Percentiles rank a stretch among this genome's conserved stretches.
These are phyloP conservation scores for Grus americana DNA, from an alignment of 2,113 vertebrate genomes.

Conservation along the genomic window DNA sequence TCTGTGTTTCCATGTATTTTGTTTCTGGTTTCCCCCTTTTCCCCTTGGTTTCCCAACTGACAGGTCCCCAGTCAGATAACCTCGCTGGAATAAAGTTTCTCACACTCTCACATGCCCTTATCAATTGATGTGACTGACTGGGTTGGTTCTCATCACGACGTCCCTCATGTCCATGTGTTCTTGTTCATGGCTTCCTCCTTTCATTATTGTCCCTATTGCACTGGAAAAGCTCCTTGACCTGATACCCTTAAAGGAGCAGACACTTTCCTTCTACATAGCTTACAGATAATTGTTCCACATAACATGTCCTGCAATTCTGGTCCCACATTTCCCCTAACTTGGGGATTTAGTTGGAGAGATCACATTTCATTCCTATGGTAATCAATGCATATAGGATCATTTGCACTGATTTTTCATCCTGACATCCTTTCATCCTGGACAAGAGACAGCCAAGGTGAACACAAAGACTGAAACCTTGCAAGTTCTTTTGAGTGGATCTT, in stretches of 20 bases:
- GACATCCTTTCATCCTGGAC: too few relatives aligned
- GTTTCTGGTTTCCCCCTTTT: neutral
- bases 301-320: neutral
- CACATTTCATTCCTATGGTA: neutral
- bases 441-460: neutral
- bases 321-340: neutral
- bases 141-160: neutral
- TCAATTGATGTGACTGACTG: neutral
- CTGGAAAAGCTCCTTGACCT: neutral
- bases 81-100: neutral
- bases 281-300: neutral
- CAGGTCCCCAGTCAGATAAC: neutral
- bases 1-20: neutral
- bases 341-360: neutral
- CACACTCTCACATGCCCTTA: neutral
- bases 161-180: neutral
- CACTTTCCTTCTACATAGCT: neutral
- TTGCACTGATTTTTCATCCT: neutral
- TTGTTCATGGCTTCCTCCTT: neutral
- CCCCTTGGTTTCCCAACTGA: neutral
- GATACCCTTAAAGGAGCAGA: neutral
- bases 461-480: neutral
- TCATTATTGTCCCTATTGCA: neutral
- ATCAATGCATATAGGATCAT: neutral
- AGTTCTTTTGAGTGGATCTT: neutral